Percentiles rank a stretch among this genome's conserved stretches.
Evolutionary conservation across 1,140 invertebrate genomes (phyloP).

Genomic region (Rhopalosiphum maidis): DNA sequence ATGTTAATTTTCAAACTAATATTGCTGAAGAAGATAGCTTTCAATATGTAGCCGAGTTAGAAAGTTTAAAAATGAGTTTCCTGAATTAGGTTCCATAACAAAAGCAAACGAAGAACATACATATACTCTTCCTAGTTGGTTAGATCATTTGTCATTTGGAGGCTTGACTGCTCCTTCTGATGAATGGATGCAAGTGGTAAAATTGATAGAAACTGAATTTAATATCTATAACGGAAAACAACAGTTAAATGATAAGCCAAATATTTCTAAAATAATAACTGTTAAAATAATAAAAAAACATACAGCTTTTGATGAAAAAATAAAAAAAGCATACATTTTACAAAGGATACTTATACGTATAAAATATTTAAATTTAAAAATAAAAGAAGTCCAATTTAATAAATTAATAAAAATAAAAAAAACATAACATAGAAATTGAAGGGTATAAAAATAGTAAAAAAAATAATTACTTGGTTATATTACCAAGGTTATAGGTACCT

Average conservation of each 20-base stretch:
- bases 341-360: not conserved
- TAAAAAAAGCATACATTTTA: constrained; percentile 7
- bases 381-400: no score
- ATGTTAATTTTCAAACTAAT: not conserved
- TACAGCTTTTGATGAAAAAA: no score
- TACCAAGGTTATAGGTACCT: no score
- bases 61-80: not conserved
- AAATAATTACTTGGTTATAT: no score
- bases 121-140: not conserved
- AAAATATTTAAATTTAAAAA: not conserved
- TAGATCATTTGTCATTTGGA: not conserved
- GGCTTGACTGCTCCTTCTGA: not conserved
- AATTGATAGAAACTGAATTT: not conserved
- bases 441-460: no score
- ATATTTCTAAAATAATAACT: no score
- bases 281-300: no score
- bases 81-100: not conserved
- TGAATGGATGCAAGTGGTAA: not conserved
- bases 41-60: not conserved
- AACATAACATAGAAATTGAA: no score
- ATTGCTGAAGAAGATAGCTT: not conserved
- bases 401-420: no score
- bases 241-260: no score
- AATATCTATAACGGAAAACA: not conserved
- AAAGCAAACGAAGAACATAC: not conserved